phyloP scores from a whole-genome alignment of 1,140 invertebrate genomes.

The Drosophila auraria region DNA sequence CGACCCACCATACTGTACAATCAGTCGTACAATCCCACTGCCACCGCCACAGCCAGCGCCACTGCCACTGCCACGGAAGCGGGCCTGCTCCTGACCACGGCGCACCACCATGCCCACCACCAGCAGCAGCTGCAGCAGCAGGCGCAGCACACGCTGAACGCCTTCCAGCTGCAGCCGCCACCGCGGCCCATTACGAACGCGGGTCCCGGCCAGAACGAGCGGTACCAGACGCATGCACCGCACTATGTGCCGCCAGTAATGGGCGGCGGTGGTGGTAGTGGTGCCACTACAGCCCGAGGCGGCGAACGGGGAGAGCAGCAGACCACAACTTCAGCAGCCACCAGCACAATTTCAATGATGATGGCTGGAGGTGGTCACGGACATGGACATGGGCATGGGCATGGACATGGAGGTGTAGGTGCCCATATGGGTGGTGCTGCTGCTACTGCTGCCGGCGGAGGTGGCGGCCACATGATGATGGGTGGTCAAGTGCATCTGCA shows the following conservation, averaged over 20 bases:
- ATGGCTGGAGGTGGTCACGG: slow-evolving; percentile 15
- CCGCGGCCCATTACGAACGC: slow-evolving; percentile 28
- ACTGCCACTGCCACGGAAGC: slow-evolving; percentile 43
- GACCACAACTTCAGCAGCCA: slow-evolving; percentile 32
- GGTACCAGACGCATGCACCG: slow-evolving; percentile 71
- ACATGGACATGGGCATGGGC: slow-evolving; percentile 16
- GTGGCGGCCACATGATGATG: slow-evolving; percentile 44
- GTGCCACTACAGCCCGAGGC: slow-evolving; percentile 3
- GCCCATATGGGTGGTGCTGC: slow-evolving; percentile 8
- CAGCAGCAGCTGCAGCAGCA: slow-evolving; percentile 60
- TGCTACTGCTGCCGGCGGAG: slow-evolving; percentile 26
- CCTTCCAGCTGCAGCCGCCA: slow-evolving; percentile 62
- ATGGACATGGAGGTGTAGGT: not conserved
- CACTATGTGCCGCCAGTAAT: slow-evolving; percentile 60
- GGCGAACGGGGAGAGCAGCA: slow-evolving; percentile 24
- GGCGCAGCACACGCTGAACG: slow-evolving; percentile 53
- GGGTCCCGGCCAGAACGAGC: slow-evolving; percentile 50
- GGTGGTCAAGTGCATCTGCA: slow-evolving; percentile 68
- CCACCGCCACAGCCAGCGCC: slow-evolving; percentile 29
- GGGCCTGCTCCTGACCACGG: slow-evolving; percentile 42
- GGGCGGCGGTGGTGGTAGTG: slow-evolving; percentile 15
- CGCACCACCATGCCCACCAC: slow-evolving; percentile 66
- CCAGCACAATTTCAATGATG: slow-evolving; percentile 25
- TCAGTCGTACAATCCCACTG: slow-evolving; percentile 58
- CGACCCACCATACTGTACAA: slow-evolving; percentile 74